phyloP scores from a whole-genome alignment of 64 coral and sea anemone genomes.

The Dendrophyllia cribrosa region DNA sequence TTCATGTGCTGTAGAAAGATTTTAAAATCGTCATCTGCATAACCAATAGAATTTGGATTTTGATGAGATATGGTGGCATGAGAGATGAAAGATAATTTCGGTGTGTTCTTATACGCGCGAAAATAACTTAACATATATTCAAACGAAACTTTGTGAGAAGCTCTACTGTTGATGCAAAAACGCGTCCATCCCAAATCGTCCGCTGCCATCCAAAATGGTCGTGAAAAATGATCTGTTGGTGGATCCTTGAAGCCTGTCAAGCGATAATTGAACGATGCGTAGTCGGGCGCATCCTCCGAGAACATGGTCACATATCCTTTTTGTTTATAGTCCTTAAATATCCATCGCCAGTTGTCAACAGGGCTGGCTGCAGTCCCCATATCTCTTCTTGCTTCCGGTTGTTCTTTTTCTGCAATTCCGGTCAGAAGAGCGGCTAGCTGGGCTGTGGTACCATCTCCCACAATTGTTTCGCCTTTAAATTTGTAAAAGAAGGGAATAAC shows the following conservation, averaged over 20 bases:
- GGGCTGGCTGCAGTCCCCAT: conserved; percentile 54
- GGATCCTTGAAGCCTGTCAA: conserved; percentile 71
- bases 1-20: conserved; percentile 60
- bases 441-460: conserved; percentile 86
- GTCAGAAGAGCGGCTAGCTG: conserved; percentile 88
- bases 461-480: conserved; percentile 82
- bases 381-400: conserved; percentile 71
- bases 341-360: conserved; percentile 86
- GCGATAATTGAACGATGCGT: conserved; percentile 72
- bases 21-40: conserved; percentile 68
- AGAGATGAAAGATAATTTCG: conserved; percentile 64
- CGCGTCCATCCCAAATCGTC: conserved; percentile 18
- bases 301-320: conserved; percentile 80
- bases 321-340: conserved; percentile 79
- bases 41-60: conserved; percentile 56
- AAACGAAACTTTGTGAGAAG: conserved; percentile 64
- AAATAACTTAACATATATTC: conserved; percentile 70
- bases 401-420: conserved; percentile 70
- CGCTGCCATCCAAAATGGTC: conserved; percentile 81
- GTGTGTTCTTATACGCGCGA: conserved; percentile 59
- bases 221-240: conserved; percentile 82
- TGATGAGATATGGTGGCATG: conserved; percentile 65
- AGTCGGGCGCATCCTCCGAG: conserved; percentile 61
- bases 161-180: conserved; percentile 57
- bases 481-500: background rate